Evolutionary conservation across 1,140 invertebrate genomes (phyloP).

Genomic region (Dreissena rostriformis): DNA sequence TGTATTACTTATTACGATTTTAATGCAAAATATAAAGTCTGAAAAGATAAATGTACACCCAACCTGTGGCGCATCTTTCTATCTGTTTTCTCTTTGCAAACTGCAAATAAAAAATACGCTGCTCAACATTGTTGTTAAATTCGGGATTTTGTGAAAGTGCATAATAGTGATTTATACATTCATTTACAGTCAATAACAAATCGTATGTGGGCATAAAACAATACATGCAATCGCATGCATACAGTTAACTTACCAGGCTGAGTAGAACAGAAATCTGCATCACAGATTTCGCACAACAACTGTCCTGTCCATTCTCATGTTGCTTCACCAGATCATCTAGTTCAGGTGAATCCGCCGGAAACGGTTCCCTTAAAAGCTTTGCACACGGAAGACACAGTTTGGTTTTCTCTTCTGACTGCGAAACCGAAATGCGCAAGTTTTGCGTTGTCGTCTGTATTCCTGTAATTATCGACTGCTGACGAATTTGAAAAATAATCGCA

Average conservation of each 20-base stretch:
- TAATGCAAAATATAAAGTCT: no score
- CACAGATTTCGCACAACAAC: neutral
- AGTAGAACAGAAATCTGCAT: neutral
- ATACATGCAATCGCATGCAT: neutral
- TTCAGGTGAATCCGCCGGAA: neutral
- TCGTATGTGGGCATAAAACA: neutral
- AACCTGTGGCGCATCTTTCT: neutral
- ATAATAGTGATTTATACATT: no score
- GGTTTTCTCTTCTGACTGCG: neutral
- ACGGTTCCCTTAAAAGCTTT: neutral
- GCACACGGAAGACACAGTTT: neutral
- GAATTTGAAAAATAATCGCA: no score
- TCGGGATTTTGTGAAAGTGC: no score
- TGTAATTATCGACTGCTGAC: no score
- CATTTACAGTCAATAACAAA: neutral
- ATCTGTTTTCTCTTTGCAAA: neutral
- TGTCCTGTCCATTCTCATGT: neutral
- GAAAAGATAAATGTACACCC: neutral
- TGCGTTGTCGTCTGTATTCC: neutral
- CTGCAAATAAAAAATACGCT: neutral
- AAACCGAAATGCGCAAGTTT: neutral
- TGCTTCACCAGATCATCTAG: neutral
- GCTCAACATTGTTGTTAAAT: no score
- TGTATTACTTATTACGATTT: no score
- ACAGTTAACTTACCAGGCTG: neutral